phyloP scores from a whole-genome alignment of 2,113 vertebrate species.

The Thunnus maccoyii region DNA sequence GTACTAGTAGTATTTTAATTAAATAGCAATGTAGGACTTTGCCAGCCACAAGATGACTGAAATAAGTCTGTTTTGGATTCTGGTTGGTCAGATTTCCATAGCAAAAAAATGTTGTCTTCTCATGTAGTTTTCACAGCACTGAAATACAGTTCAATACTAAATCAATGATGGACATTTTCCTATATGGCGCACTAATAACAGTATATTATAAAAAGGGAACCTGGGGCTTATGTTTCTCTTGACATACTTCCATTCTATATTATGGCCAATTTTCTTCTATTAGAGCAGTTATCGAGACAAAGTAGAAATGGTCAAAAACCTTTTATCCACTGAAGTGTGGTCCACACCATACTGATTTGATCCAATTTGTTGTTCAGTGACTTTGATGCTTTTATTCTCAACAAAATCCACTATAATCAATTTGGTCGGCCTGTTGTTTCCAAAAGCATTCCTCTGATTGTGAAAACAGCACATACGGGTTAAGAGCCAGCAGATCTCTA shows the following conservation, averaged over 20 bases:
- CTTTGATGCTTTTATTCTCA: background rate
- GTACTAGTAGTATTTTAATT: background rate
- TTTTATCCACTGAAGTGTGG: background rate
- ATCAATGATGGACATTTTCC: background rate
- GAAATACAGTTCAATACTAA: background rate
- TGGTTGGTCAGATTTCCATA: background rate
- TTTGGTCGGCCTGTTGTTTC: background rate
- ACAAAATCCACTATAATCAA: background rate
- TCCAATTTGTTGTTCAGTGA: background rate
- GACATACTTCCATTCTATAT: background rate
- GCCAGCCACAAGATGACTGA: background rate
- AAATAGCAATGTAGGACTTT: background rate
- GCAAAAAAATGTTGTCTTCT: background rate
- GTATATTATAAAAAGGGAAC: background rate
- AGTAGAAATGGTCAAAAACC: background rate
- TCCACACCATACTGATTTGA: background rate
- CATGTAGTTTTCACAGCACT: background rate
- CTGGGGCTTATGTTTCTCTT: background rate
- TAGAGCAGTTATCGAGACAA: background rate
- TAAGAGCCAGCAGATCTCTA: background rate
- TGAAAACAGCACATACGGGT: background rate
- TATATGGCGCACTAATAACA: no score
- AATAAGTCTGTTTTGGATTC: background rate
- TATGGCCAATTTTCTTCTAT: background rate
- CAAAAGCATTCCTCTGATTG: background rate